Percentiles rank a stretch among this genome's conserved stretches.
Evolutionary conservation across 1,140 invertebrate species (phyloP).

Genomic region (Lycorma delicatula): DNA sequence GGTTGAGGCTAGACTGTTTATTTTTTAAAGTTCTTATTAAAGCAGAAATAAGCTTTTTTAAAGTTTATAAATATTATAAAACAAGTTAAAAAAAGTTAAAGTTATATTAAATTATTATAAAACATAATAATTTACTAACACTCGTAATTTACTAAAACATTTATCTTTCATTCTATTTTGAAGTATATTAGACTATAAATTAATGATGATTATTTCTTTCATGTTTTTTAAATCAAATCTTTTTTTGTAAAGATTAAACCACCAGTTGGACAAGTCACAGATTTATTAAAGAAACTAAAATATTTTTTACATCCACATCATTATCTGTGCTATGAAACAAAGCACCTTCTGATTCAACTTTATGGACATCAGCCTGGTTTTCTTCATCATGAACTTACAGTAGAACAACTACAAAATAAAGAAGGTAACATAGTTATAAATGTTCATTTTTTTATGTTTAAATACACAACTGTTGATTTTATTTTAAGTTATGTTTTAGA

Average conservation of each 20-base stretch:
- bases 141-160: too few relatives aligned
- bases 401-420: slow-evolving; percentile 52
- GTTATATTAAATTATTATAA: too few relatives aligned
- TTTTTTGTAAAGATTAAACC: slow-evolving; percentile 20
- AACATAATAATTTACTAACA: too few relatives aligned
- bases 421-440: slow-evolving; percentile 20
- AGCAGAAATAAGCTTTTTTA: too few relatives aligned
- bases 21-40: too few relatives aligned
- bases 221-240: not conserved
- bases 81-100: too few relatives aligned
- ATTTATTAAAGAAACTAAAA: slow-evolving; percentile 49
- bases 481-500: not conserved
- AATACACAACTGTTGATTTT: not conserved
- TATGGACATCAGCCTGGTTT: slow-evolving; percentile 56
- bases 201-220: too few relatives aligned
- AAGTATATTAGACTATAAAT: too few relatives aligned
- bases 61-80: too few relatives aligned
- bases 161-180: too few relatives aligned
- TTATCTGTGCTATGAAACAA: slow-evolving; percentile 67
- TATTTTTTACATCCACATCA: slow-evolving; percentile 69
- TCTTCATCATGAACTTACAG: slow-evolving; percentile 41
- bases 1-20: too few relatives aligned
- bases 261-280: slow-evolving; percentile 44
- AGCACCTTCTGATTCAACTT: slow-evolving; percentile 69
- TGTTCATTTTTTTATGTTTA: not conserved